Base-by-base conservation (phyloP, 1,140 invertebrate genomes). In the Linepithema humile region DNA sequence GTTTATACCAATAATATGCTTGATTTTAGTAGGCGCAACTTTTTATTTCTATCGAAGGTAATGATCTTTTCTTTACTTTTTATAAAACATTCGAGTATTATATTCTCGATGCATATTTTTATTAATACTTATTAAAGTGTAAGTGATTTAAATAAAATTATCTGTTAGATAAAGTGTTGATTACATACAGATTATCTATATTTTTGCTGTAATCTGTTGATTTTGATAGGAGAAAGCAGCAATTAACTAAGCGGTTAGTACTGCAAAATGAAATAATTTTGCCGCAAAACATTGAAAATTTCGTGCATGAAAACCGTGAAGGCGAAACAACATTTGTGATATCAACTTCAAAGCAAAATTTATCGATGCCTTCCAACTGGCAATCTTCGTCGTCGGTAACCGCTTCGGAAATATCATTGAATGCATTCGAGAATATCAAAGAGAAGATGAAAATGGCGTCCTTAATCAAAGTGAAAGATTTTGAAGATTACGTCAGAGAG, bases 401-500 rank as follows among this genome's bases (percentile, higher is more conserved):
- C 38, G 82, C 74, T 1, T 50, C 75, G 26, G n/a, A 70, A n/a
- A 2, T n/a, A 0, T 1, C 6, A 1, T 0, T n/a, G 0, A 3
- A 35, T 20, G 15, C 17, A 0, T 2, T 67, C 4, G 20, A 40
- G 0, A 74, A 6, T 0, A 60, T 82, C n/a, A 64, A 84, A 2
- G 35, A 35, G 0, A 20, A 23, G 0, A 62, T 62, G 0, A 55
- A 89, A 62, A 40, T 74, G 20, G 23, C 48, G 3, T 85, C 82
- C 9, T 53, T 85, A 7, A 70, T 87, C 1, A 89, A 90, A 20
- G 82, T 90, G 0, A 84, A 86, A 62, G 85, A 92, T 65, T 92
- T 92, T 29, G 90, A 89, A 23, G 77, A 89, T 57, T 92, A 92
- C 29, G 89, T 92, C 5, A 89, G 82, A 23, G 59, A 83, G 1